Conservation (phyloP, 2,797 vertebrate genomes). For the Danio kyathit region DNA sequence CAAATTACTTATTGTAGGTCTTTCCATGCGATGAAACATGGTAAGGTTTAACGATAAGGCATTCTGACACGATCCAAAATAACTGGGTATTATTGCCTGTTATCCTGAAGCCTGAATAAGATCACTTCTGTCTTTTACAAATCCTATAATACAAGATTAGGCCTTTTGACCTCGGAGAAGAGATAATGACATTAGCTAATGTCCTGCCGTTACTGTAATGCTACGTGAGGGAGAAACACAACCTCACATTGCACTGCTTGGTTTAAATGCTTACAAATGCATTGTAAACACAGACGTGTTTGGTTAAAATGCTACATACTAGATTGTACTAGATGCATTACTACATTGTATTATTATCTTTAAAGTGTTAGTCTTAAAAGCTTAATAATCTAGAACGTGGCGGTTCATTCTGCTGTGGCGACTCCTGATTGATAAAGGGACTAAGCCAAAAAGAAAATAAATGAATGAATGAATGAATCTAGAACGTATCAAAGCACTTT, state of each 20-base stretch:
- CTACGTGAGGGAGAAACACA: slow-evolving; percentile 60
- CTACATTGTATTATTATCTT: too few species aligned
- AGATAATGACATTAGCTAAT: slow-evolving; percentile 84
- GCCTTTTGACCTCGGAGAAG: slow-evolving; percentile 78
- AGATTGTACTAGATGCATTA: too few species aligned
- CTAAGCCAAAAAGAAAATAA: too few species aligned
- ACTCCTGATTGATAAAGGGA: too few species aligned
- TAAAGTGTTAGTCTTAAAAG: too few species aligned
- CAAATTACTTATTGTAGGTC: not conserved
- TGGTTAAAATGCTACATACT: not conserved
- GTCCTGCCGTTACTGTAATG: slow-evolving; percentile 74
- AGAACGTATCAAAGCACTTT: too few species aligned
- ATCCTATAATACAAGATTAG: slow-evolving; percentile 83
- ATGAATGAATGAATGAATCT: too few species aligned
- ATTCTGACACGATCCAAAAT: slow-evolving; percentile 67
- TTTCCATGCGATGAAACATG: slow-evolving; percentile 23
- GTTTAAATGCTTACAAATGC: slow-evolving; percentile 8
- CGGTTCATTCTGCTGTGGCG: too few species aligned
- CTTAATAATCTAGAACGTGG: too few species aligned
- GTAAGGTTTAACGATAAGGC: slow-evolving; percentile 46
- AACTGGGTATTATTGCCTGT: slow-evolving; percentile 68
- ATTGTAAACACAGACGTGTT: not conserved
- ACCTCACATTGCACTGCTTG: not conserved
- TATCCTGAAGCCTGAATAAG: slow-evolving; percentile 72
- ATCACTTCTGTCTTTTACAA: slow-evolving; percentile 79